Percentiles rank a stretch among this genome's conserved stretches.
phyloP scores from a whole-genome alignment of 2,113 vertebrate species.

The Pseudopodoces humilis region DNA sequence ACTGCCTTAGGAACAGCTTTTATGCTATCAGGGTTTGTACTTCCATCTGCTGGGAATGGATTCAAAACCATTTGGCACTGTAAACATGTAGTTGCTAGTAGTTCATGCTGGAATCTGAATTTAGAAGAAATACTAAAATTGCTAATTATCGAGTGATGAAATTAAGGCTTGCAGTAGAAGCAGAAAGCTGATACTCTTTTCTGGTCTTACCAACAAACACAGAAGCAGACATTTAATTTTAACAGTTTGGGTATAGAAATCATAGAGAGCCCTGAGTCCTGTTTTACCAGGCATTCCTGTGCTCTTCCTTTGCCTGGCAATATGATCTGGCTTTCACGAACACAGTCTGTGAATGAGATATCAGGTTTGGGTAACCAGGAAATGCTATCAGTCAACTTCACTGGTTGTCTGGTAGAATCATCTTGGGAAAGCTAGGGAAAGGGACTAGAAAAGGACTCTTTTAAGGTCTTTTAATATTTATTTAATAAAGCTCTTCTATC shows the following conservation, averaged over 20 bases:
- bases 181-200: not conserved
- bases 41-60: conserved; percentile 47
- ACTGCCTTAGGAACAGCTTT: not conserved
- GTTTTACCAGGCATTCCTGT: not conserved
- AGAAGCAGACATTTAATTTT: not conserved
- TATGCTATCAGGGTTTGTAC: not conserved
- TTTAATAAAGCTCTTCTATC: not conserved
- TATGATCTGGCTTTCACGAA: not conserved
- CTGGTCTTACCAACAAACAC: not conserved
- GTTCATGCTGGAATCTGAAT: not conserved
- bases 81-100: not conserved
- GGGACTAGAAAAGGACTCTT: not conserved
- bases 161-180: not conserved
- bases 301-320: not conserved
- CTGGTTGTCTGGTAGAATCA: not conserved
- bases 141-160: not conserved
- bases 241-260: not conserved
- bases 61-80: conserved; percentile 19
- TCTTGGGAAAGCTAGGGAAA: not conserved
- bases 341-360: not conserved
- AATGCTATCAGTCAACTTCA: not conserved
- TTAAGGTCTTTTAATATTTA: not conserved
- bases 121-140: conserved; percentile 14
- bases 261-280: not conserved
- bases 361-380: not conserved